Evolutionary conservation across 1,140 invertebrate genomes (phyloP).

Genomic region (Medauroidea extradentata): DNA sequence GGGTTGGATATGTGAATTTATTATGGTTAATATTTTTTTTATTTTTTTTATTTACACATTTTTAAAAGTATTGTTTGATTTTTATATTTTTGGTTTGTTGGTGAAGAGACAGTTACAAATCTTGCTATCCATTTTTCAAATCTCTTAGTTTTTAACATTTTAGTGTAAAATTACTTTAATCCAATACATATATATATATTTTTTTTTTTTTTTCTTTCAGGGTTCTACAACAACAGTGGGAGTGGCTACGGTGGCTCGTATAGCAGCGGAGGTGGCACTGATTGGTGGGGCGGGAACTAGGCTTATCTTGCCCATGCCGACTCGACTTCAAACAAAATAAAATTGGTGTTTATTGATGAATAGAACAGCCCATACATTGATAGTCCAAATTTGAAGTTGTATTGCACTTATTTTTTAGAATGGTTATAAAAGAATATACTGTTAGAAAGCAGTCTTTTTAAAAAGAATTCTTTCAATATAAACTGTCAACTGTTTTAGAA

Average conservation of each 20-base stretch:
- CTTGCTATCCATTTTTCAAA: background rate
- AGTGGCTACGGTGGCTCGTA: slow-evolving; percentile 41
- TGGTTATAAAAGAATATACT: background rate
- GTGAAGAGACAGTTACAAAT: background rate
- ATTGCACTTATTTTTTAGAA: background rate
- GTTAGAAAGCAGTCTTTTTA: background rate
- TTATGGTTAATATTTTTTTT: too few species aligned
- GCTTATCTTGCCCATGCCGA: background rate
- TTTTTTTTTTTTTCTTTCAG: slow-evolving; percentile 24
- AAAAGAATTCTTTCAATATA: background rate
- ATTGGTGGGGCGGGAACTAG: slow-evolving; percentile 39
- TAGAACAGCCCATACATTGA: background rate
- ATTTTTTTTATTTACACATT: too few species aligned
- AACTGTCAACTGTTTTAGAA: too few species aligned
- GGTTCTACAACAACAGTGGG: slow-evolving; percentile 32
- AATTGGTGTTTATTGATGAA: background rate
- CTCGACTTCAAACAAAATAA: background rate
- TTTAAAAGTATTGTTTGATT: background rate
- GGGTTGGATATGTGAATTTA: too few species aligned
- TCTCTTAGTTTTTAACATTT: too few species aligned
- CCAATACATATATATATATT: too few species aligned
- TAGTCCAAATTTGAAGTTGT: background rate
- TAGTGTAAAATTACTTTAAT: too few species aligned
- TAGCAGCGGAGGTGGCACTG: slow-evolving; percentile 28
- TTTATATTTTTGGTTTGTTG: background rate